A percentile compares a stretch with the other conserved stretches of the same genome.
phyloP scores from a whole-genome alignment of 2,888 invertebrate species.

The Pyrgus malvae region DNA sequence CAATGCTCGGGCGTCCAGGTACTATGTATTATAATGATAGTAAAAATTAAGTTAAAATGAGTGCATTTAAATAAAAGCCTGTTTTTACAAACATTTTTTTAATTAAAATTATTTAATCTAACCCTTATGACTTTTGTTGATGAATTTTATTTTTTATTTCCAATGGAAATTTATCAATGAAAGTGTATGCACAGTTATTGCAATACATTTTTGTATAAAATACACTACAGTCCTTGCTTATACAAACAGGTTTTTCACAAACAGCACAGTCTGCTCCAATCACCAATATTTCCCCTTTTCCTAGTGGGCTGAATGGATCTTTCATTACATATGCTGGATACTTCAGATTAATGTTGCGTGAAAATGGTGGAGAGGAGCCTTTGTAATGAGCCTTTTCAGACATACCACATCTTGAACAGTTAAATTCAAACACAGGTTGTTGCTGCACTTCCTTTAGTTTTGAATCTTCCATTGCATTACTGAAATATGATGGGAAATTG shows the following conservation, averaged over 20 bases:
- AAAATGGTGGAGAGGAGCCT: slow-evolving; percentile 88
- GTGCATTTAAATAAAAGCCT: too few relatives aligned
- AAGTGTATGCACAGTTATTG: slow-evolving; percentile 83
- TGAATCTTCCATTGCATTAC: slow-evolving; percentile 52
- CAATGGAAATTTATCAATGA: slow-evolving; percentile 84
- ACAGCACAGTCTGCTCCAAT: slow-evolving; percentile 88
- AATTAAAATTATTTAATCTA: neutral
- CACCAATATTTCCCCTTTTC: slow-evolving; percentile 88
- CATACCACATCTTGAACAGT: slow-evolving; percentile 85
- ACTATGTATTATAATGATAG: too few relatives aligned
- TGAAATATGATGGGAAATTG: slow-evolving; percentile 41
- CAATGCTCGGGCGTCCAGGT: too few relatives aligned
- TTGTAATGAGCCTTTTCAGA: slow-evolving; percentile 88
- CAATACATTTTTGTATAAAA: slow-evolving; percentile 90
- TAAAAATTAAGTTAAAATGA: too few relatives aligned
- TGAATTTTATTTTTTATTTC: slow-evolving; percentile 85
- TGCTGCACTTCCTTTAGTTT: slow-evolving; percentile 37
- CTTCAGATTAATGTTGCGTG: slow-evolving; percentile 83
- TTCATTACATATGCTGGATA: slow-evolving; percentile 91
- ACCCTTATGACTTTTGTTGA: slow-evolving; percentile 17
- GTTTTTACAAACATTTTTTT: neutral
- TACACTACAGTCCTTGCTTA: slow-evolving; percentile 88
- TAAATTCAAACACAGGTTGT: slow-evolving; percentile 68
- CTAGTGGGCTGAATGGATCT: slow-evolving; percentile 91
- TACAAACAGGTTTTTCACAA: slow-evolving; percentile 87